Evolutionary conservation across 2,113 vertebrate genomes (phyloP).

Genomic region (Columbina picui): DNA sequence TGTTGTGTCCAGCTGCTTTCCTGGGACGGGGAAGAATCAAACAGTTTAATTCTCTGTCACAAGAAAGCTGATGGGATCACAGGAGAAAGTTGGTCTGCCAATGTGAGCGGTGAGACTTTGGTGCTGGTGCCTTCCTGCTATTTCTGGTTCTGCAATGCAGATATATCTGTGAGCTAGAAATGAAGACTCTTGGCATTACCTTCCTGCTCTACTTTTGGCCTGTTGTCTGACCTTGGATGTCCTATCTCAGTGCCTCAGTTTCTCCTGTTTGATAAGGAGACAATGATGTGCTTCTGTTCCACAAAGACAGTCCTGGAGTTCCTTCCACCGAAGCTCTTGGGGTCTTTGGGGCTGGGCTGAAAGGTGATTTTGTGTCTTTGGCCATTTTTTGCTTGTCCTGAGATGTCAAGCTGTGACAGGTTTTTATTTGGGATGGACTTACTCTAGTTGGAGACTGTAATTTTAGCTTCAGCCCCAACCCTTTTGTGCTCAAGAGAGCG

Average conservation of each 20-base stretch:
- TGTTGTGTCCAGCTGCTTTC: background rate
- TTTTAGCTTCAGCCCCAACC: constrained; percentile 21
- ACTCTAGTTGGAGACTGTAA: background rate
- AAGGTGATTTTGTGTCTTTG: background rate
- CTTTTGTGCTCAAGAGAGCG: background rate
- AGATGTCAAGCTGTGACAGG: background rate
- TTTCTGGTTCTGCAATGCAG: background rate
- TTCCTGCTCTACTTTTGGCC: background rate
- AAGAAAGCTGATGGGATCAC: background rate
- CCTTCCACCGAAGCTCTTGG: background rate
- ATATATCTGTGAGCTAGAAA: background rate
- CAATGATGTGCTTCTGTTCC: background rate
- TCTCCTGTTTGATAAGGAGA: background rate
- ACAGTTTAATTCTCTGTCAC: background rate
- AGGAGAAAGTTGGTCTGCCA: background rate
- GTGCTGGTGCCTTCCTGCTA: background rate
- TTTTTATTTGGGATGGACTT: constrained; percentile 7
- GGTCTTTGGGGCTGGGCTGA: background rate
- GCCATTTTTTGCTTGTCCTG: background rate
- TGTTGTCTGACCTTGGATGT: background rate
- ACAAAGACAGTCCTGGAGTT: background rate
- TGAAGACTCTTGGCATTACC: background rate
- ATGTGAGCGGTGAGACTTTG: background rate
- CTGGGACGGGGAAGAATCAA: background rate
- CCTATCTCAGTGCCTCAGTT: background rate